These are phyloP conservation scores for Hetaerina titia DNA, from an alignment of 2,888 invertebrate species.

Conservation along the genomic window DNA sequence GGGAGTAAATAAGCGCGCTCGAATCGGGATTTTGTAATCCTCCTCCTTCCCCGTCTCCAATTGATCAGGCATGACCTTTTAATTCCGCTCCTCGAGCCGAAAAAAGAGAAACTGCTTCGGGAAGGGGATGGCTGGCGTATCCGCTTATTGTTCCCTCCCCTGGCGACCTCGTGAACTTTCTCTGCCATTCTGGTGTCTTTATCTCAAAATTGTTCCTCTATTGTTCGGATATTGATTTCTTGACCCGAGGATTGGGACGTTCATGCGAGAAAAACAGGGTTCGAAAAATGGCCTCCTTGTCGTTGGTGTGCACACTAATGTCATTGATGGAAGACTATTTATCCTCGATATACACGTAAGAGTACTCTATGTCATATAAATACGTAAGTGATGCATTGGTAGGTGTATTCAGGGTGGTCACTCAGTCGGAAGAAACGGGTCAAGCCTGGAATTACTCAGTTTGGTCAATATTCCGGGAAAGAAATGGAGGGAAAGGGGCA, in stretches of 20 bases:
- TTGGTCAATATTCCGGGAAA: too few species aligned
- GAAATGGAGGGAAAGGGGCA: too few species aligned
- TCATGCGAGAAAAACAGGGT: background rate
- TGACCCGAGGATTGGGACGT: background rate
- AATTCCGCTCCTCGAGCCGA: background rate
- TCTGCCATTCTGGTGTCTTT: background rate
- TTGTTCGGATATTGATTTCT: conserved; percentile 17
- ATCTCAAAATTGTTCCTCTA: background rate
- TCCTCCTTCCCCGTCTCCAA: background rate
- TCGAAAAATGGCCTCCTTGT: too few species aligned
- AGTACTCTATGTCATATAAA: too few species aligned
- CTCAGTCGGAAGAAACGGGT: too few species aligned
- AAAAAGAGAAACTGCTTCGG: background rate
- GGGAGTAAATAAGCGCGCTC: background rate
- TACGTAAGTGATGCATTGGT: too few species aligned
- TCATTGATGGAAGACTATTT: too few species aligned
- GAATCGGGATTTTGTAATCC: background rate
- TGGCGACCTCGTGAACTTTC: background rate
- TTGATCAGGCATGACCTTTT: background rate
- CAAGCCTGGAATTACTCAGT: too few species aligned
- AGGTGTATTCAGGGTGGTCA: too few species aligned
- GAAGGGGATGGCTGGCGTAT: conserved; percentile 21
- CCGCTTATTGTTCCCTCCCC: background rate
- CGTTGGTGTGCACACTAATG: too few species aligned
- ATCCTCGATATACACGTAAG: too few species aligned